These are phyloP conservation scores for Meteorus sp. DNA, from an alignment of 1,140 invertebrate genomes.

Conservation along the genomic window DNA sequence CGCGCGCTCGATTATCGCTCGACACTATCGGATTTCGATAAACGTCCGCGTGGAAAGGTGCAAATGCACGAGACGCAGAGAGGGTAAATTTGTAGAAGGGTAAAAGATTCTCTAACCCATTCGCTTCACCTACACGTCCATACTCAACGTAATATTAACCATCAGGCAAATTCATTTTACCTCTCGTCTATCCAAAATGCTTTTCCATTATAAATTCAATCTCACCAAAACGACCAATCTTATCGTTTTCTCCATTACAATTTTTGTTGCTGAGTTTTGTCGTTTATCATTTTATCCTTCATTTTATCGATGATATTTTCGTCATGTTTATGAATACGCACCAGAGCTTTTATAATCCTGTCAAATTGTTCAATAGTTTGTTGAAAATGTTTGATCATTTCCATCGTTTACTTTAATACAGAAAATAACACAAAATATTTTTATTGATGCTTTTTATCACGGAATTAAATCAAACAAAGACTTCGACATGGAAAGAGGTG, in stretches of 20 bases:
- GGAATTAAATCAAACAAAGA: too few relatives aligned
- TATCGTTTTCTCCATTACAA: constrained; percentile 3
- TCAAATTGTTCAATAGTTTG: too few relatives aligned
- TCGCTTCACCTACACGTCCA: neutral
- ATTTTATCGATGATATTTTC: neutral
- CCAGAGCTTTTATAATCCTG: too few relatives aligned
- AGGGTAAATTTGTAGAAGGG: neutral
- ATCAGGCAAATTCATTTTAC: constrained; percentile 16
- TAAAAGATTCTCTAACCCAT: neutral
- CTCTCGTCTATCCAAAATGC: constrained; percentile 1
- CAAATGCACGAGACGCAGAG: constrained; percentile 29
- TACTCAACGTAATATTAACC: constrained; percentile 4
- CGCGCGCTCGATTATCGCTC: constrained; percentile 10
- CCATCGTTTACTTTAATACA: too few relatives aligned
- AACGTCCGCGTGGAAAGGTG: constrained; percentile 20
- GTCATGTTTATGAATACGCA: neutral
- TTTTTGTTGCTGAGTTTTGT: constrained; percentile 21
- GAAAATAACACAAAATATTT: too few relatives aligned
- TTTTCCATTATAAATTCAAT: constrained; percentile 25
- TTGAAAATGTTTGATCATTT: too few relatives aligned
- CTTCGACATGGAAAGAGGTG: too few relatives aligned
- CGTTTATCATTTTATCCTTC: constrained; percentile 1
- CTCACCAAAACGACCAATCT: constrained; percentile 10
- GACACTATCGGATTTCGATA: constrained; percentile 24
- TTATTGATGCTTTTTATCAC: too few relatives aligned